Evolutionary conservation across 2,888 invertebrate species (phyloP).

Genomic region (Candidula unifasciata): DNA sequence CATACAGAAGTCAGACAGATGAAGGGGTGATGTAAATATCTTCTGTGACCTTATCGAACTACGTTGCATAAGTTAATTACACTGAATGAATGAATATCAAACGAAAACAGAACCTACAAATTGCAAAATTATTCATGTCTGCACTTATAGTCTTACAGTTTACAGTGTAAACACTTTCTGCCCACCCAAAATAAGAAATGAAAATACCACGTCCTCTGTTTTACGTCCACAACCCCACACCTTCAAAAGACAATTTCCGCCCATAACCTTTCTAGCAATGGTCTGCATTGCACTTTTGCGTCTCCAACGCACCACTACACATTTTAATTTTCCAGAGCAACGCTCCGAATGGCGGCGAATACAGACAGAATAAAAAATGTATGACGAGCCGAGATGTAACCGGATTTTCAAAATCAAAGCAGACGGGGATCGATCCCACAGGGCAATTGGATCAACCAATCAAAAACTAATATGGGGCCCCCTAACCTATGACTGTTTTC

Average conservation of each 20-base stretch:
- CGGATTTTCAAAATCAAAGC: slow-evolving; percentile 37
- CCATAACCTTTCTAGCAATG: slow-evolving; percentile 24
- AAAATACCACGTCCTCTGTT: not conserved
- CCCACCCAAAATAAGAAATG: too few relatives aligned
- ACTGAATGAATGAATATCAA: not conserved
- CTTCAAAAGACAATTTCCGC: slow-evolving; percentile 10
- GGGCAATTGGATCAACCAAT: slow-evolving; percentile 42
- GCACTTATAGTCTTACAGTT: not conserved
- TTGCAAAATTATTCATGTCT: not conserved
- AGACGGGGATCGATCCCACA: slow-evolving; percentile 13
- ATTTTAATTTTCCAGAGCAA: slow-evolving; percentile 40
- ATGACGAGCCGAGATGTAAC: slow-evolving; percentile 32
- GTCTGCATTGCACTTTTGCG: slow-evolving; percentile 27
- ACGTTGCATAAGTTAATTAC: too few relatives aligned
- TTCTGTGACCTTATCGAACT: too few relatives aligned
- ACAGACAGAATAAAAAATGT: slow-evolving; percentile 35
- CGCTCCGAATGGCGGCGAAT: slow-evolving; percentile 23
- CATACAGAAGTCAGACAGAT: too few relatives aligned
- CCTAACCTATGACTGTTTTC: slow-evolving; percentile 26
- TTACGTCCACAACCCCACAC: not conserved
- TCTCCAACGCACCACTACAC: slow-evolving; percentile 37
- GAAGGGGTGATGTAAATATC: too few relatives aligned
- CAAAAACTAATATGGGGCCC: slow-evolving; percentile 40
- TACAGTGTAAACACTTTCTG: not conserved
- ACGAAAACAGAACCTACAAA: not conserved